Base-by-base conservation (phyloP, 2,113 vertebrate genomes). In the Eublepharis macularius region DNA sequence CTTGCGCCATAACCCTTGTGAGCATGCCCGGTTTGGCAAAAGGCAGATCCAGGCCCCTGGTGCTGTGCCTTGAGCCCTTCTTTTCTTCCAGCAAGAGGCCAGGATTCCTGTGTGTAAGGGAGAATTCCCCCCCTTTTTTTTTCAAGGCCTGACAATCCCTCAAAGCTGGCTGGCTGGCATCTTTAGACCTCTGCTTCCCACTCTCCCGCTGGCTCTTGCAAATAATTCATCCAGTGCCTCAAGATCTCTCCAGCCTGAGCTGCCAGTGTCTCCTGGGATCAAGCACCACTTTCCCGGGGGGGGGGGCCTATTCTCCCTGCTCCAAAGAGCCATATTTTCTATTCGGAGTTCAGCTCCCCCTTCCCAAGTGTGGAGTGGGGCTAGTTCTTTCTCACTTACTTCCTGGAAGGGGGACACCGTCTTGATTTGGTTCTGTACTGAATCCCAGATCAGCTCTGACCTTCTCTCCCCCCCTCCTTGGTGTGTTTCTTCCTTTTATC, bases 241-340 rank as follows among this genome's bases (percentile, higher is more conserved):
- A 14, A 6, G n/a, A 2, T n/a, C 36, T 8, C 7, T 34, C n/a
- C 34, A 36, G 68, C 47, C 76, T 11, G 54, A 6, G 36, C 60
- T 43, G 49, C 39, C 54, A 11, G 60, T 2, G 4, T 26, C 7
- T 63, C 60, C 9, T 63, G 60, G 76, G 54, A 41, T 34, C 26
- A 1, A 19, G 34, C 49, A 32, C 36, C n/a, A 34, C 12, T 26
- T 65, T 3, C 2, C 4, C 1, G 3, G 11, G 51, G 19, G 24
- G 36, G 76, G 2, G 57, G 76, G 6, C 32, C 6, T 1, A 9
- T 26, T 24, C 19, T 14, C 12, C 54, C n/a, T 12, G 10, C 21
- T 72, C 51, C 75, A 60, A 45, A 79, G 68, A 85, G 81, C 81
- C 81, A 83, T 83, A 83, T 83, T 75, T 75, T 83, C 17, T 75